These are phyloP conservation scores for Orthonyx spaldingii DNA, from an alignment of 2,113 vertebrate genomes.

Conservation along the genomic window DNA sequence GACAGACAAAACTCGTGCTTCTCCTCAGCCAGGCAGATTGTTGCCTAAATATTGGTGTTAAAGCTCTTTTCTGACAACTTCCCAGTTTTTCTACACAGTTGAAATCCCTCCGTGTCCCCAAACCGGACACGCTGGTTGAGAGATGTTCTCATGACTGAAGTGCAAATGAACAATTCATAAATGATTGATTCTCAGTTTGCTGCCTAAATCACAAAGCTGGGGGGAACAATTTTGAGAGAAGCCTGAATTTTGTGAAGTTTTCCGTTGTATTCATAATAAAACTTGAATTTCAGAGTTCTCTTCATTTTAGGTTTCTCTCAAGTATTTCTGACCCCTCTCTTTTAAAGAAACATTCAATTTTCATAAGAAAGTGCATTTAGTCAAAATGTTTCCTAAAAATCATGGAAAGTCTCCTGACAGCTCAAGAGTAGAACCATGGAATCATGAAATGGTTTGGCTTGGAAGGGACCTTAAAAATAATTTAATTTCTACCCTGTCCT, in stretches of 20 bases:
- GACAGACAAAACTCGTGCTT: not conserved
- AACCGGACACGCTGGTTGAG: not conserved
- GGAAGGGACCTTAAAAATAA: not conserved
- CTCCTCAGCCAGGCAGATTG: not conserved
- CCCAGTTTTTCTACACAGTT: accelerated
- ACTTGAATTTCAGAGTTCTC: not conserved
- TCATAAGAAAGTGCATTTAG: not conserved
- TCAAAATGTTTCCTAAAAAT: not conserved
- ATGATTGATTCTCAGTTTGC: not conserved
- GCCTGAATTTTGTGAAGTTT: not conserved
- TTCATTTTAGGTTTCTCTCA: not conserved
- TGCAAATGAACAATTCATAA: not conserved
- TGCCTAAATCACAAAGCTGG: not conserved
- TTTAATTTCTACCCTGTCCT: not conserved
- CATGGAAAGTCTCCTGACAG: not conserved
- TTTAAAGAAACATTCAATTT: not conserved
- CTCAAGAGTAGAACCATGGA: not conserved
- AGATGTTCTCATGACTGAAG: not conserved
- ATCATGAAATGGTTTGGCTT: not conserved
- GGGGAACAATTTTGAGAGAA: not conserved
- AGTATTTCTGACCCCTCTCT: not conserved
- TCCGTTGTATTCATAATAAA: not conserved
- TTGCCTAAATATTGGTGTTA: not conserved
- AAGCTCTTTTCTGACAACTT: not conserved
- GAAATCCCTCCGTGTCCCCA: not conserved